Evolutionary conservation across 37 sponge, comb jelly and placozoan species (phyloP).

Genomic region (Cliona cf. orientalis): DNA sequence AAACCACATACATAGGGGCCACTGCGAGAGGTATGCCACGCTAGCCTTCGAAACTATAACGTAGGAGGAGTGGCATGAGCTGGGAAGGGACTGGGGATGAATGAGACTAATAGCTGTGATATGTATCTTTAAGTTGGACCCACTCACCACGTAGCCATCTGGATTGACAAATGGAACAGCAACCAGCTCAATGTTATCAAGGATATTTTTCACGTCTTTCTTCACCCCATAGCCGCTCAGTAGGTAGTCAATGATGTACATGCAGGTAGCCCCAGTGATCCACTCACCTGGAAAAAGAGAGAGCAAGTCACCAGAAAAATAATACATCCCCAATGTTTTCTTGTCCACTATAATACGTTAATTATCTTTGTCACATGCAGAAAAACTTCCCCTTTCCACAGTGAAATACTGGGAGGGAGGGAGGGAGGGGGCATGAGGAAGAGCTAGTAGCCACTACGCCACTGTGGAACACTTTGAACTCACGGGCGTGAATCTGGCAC

Average conservation of each 20-base stretch:
- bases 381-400: neutral
- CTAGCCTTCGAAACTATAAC: neutral
- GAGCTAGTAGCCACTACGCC: neutral
- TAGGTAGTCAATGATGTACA: conserved; percentile 60
- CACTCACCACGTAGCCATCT: conserved; percentile 80
- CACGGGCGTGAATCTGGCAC: conserved; percentile 87
- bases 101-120: neutral
- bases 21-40: neutral
- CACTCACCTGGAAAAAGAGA: conserved; percentile 67
- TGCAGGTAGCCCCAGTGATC: conserved; percentile 80
- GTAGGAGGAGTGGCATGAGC: neutral
- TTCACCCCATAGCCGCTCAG: conserved; percentile 3
- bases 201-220: conserved; percentile 11
- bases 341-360: neutral
- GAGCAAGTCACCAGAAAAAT: neutral
- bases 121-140: neutral
- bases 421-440: neutral
- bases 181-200: conserved; percentile 61
- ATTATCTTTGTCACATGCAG: neutral
- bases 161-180: conserved; percentile 85
- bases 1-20: no score
- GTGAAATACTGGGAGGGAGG: neutral
- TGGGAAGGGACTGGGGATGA: neutral
- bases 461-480: conserved; percentile 10
- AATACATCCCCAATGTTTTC: neutral